These are phyloP conservation scores for Pangasius larnaudii DNA, from an alignment of 2,797 vertebrate genomes.

Conservation along the genomic window DNA sequence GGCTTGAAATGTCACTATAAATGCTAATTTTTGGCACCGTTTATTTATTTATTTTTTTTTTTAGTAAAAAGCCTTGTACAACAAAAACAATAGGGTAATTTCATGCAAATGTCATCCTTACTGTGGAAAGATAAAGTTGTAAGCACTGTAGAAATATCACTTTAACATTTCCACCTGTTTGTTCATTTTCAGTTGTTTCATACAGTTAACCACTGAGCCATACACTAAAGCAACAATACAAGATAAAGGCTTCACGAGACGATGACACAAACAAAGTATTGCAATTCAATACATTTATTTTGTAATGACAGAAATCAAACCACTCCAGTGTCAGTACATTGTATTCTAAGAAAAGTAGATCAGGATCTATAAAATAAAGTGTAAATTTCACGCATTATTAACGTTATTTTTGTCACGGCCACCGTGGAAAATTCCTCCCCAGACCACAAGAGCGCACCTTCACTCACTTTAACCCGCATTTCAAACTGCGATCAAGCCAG, in stretches of 20 bases:
- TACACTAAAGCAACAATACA: background rate
- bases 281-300: background rate
- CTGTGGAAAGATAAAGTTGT: background rate
- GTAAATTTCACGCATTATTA: too few relatives aligned
- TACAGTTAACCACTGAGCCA: background rate
- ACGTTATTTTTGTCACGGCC: too few relatives aligned
- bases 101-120: slow-evolving; percentile 14
- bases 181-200: background rate
- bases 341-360: background rate
- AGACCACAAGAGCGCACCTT: too few relatives aligned
- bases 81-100: slow-evolving; percentile 1
- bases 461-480: too few relatives aligned
- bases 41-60: background rate
- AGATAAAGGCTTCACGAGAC: background rate
- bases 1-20: slow-evolving; percentile 18
- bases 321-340: background rate
- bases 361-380: too few relatives aligned
- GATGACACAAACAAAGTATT: background rate
- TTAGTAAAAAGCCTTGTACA: background rate
- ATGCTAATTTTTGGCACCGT: background rate
- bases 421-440: too few relatives aligned
- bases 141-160: background rate
- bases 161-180: background rate
- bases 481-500: too few relatives aligned
- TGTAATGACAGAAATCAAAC: background rate